A percentile compares a stretch with the other conserved stretches of the same genome.
These are phyloP conservation scores for Drosophila nasuta DNA, from an alignment of 1,140 invertebrate species.

Conservation along the genomic window DNA sequence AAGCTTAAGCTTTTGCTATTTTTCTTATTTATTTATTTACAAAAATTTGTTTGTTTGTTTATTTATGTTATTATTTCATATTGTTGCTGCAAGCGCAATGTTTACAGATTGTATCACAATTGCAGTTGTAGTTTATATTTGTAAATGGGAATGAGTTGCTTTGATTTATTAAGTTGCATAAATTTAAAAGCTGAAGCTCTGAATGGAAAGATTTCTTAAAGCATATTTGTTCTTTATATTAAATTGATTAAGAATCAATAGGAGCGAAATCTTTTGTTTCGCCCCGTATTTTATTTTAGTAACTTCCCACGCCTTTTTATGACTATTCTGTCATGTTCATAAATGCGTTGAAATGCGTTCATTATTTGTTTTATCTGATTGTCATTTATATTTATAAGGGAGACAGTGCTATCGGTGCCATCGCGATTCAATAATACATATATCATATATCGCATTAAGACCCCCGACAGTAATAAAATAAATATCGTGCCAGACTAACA, in stretches of 20 bases:
- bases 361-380: slow-evolving; percentile 46
- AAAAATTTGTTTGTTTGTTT: too few relatives aligned
- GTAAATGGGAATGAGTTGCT: too few relatives aligned
- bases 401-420: slow-evolving; percentile 24
- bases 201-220: background rate
- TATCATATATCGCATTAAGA: slow-evolving; percentile 39
- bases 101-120: too few relatives aligned
- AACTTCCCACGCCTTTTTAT: slow-evolving; percentile 25
- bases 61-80: too few relatives aligned
- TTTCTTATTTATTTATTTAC: too few relatives aligned
- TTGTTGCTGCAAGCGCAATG: too few relatives aligned
- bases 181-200: background rate
- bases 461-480: slow-evolving; percentile 33
- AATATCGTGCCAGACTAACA: slow-evolving; percentile 57
- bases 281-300: slow-evolving; percentile 8
- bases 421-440: slow-evolving; percentile 30
- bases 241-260: background rate
- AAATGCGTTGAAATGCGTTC: slow-evolving; percentile 33
- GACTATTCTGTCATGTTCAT: slow-evolving; percentile 10
- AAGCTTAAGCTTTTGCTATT: too few relatives aligned
- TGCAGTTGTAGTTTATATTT: too few relatives aligned
- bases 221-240: background rate
- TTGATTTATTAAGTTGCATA: background rate
- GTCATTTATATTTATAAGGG: slow-evolving; percentile 37
- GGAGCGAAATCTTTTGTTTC: background rate